Percentiles rank a stretch among this genome's conserved stretches.
phyloP scores from a whole-genome alignment of 1,140 invertebrate species.

The Brachionus manjavacas region DNA sequence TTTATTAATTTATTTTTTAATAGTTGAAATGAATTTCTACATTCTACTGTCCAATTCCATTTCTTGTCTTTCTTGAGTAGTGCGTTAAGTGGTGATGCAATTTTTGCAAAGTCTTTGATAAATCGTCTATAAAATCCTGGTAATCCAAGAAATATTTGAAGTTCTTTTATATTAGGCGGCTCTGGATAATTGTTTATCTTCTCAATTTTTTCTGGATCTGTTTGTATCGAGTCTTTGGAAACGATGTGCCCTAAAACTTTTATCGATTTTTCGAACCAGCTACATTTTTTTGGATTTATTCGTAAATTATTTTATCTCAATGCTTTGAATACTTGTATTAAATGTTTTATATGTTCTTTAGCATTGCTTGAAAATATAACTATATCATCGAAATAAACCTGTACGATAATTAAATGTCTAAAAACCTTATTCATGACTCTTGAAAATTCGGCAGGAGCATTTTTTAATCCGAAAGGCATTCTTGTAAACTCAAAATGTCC shows the following conservation, averaged over 20 bases:
- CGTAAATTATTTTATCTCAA: background rate
- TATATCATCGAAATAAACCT: too few species aligned
- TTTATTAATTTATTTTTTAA: background rate
- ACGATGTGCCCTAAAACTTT: slow-evolving; percentile 39
- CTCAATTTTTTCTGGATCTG: slow-evolving; percentile 24
- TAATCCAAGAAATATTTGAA: slow-evolving; percentile 48
- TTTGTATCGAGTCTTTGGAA: slow-evolving; percentile 27
- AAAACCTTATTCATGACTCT: too few species aligned
- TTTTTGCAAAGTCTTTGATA: slow-evolving; percentile 44
- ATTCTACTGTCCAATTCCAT: slow-evolving; percentile 44
- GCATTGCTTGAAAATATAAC: too few species aligned
- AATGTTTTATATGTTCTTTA: too few species aligned
- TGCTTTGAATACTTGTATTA: slow-evolving; percentile 17
- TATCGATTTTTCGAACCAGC: background rate
- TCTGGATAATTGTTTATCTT: slow-evolving; percentile 31
- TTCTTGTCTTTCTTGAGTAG: slow-evolving; percentile 53
- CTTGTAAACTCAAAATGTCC: too few species aligned
- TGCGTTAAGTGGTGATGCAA: slow-evolving; percentile 48
- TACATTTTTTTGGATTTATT: background rate
- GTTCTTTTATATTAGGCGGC: background rate
- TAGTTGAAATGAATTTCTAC: slow-evolving; percentile 23
- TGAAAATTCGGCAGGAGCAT: too few species aligned
- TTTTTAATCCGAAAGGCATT: too few species aligned
- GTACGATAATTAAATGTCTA: too few species aligned
- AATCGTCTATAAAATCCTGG: slow-evolving; percentile 48